Percentiles rank a stretch among this genome's conserved stretches.
Conservation (phyloP, 2,888 invertebrate genomes). For the Fragum whitleyi region DNA sequence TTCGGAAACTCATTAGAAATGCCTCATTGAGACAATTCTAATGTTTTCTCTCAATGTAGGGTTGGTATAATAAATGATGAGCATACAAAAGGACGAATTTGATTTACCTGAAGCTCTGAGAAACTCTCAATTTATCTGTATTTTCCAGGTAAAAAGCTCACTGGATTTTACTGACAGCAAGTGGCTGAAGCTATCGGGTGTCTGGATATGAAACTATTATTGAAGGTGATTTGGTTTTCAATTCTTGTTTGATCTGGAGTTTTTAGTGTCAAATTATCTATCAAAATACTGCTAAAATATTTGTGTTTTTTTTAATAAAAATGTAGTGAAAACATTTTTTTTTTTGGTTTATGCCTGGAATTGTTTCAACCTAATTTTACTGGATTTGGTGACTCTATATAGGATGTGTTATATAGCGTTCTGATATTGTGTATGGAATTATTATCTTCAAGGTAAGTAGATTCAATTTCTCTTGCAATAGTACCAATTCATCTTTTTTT, state of each 20-base stretch:
- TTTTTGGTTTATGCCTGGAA: not conserved
- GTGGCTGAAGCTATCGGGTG: conserved; percentile 1
- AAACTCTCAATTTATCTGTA: conserved; percentile 19
- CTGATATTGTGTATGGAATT: not conserved
- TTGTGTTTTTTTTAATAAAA: not conserved
- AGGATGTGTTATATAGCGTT: not conserved
- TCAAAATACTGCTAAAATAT: not conserved
- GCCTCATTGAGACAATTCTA: not conserved
- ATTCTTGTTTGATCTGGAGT: not conserved
- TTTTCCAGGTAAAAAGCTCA: conserved; percentile 13
- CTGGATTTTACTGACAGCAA: conserved; percentile 22
- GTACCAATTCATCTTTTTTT: too few species aligned
- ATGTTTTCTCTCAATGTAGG: not conserved
- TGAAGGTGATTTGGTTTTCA: not conserved
- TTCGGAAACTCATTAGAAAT: not conserved
- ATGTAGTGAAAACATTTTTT: not conserved
- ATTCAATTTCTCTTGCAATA: too few species aligned
- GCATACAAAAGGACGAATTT: not conserved
- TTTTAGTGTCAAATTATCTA: not conserved
- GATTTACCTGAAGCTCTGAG: not conserved
- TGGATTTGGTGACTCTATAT: not conserved
- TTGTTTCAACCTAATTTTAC: not conserved
- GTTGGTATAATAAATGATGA: not conserved
- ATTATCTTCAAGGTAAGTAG: too few species aligned
- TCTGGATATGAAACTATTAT: conserved; percentile 7